Percentiles rank a stretch among this genome's conserved stretches.
phyloP scores from a whole-genome alignment of 2,113 vertebrate genomes.

The Aspiorhynchus laticeps region DNA sequence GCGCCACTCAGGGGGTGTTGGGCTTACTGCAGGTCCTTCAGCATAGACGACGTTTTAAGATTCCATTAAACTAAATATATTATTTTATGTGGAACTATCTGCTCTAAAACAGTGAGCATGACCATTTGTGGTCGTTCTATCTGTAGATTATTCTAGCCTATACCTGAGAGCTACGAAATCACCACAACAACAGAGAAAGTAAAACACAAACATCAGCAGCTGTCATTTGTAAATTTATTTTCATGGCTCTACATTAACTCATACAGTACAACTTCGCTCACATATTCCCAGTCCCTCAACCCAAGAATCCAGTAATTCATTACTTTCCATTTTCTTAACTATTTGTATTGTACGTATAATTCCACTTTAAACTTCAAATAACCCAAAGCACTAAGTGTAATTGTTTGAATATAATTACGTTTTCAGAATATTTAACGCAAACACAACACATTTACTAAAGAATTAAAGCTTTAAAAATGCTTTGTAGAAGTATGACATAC shows the following conservation, averaged over 20 bases:
- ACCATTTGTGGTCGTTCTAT: background rate
- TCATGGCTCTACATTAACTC: background rate
- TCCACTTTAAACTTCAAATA: conserved; percentile 10
- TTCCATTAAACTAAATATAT: background rate
- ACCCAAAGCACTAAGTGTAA: conserved; percentile 1
- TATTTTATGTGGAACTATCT: background rate
- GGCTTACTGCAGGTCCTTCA: background rate
- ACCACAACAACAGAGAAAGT: conserved; percentile 7
- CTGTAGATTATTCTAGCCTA: background rate
- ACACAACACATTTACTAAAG: conserved; percentile 5
- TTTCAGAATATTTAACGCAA: background rate
- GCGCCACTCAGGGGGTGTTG: conserved; percentile 10
- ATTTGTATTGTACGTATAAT: background rate
- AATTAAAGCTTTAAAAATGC: background rate
- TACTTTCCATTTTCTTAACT: background rate
- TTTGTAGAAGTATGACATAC: conserved; percentile 19
- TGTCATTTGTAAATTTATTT: conserved; percentile 14
- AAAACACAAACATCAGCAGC: conserved; percentile 58
- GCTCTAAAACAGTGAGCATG: background rate
- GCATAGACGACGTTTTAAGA: background rate
- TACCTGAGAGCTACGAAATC: background rate
- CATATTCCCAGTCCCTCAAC: background rate
- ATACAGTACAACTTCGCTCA: background rate
- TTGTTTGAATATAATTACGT: background rate
- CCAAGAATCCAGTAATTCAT: background rate